phyloP scores from a whole-genome alignment of 2,888 invertebrate species.

The Metopia argyrocephala region DNA sequence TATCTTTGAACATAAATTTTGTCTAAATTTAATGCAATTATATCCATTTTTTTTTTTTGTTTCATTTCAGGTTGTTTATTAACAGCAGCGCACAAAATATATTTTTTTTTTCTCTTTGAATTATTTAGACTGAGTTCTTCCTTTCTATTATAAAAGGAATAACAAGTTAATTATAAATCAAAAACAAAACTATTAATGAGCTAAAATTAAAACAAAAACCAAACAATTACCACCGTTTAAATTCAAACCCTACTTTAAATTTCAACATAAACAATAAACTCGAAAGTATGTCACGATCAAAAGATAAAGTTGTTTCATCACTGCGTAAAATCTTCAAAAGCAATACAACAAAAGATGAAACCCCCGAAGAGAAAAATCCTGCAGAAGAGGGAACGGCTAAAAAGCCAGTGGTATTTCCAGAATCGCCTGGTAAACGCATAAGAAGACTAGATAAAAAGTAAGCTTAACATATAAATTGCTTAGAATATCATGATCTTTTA shows the following conservation, averaged over 20 bases:
- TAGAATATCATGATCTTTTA: neutral
- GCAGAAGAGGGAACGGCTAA: constrained; percentile 67
- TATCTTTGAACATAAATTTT: neutral
- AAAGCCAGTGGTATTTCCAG: constrained; percentile 79
- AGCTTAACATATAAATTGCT: constrained; percentile 25
- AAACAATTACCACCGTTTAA: constrained; percentile 45
- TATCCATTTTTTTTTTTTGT: neutral
- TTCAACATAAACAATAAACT: neutral
- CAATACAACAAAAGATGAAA: constrained; percentile 75
- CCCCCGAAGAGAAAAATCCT: constrained; percentile 79
- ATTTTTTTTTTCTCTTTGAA: neutral
- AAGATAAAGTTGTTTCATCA: constrained; percentile 89
- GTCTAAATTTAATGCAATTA: neutral
- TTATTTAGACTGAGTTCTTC: constrained; percentile 44
- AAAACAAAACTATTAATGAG: constrained; percentile 15
- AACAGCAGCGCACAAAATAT: neutral
- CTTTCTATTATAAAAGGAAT: neutral
- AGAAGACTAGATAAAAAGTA: constrained; percentile 74
- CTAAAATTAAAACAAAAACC: neutral
- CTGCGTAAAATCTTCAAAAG: constrained; percentile 88
- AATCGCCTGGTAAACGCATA: constrained; percentile 73
- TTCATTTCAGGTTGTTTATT: neutral
- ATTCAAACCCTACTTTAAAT: constrained; percentile 4
- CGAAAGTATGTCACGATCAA: constrained; percentile 82
- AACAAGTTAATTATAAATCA: constrained; percentile 10